Evolutionary conservation across 2,113 vertebrate genomes (phyloP), one percentile per base, ranked within the genome.

Genomic region (Equus quagga): DNA sequence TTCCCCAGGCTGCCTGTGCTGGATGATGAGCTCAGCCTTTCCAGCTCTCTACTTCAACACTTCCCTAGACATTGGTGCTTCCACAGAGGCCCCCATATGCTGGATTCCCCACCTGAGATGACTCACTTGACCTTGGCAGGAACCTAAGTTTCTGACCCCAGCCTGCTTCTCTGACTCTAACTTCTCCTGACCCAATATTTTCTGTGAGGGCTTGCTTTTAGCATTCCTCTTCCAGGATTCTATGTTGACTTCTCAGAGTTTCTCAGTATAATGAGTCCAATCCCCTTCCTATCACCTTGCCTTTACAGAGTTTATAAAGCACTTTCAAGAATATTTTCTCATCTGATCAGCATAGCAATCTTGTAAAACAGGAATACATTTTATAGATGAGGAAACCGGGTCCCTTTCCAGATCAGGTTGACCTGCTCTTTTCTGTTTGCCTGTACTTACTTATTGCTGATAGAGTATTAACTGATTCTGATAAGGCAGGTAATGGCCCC

Each of bases 401-500:
- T 85, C 21, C 56, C 58, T 93, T 56, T 95, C 94, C 95, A 91
- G 28, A 91, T 80, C 65, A 69, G 46, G 70, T 78, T 89, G 72
- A 86, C 19, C 73, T 76, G 23, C 11, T 96, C 58, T 62, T 91
- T 96, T 94, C 88, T 89, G 60, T 94, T 94, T 96, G 54, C 65
- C 62, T 81, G 21, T 64, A 89, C 64, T 80, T 86, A 96, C 91
- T 91, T 94, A 96, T 95, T 92, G 49, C 41, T 83, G 96, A 94
- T 62, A 94, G 85, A 88, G 94, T 69, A 62, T 62, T 93, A 97
- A 95, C 62, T 83, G 80, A 94, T 72, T 86, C 81, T 96, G 54
- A 95, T 73, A 90, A 94, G 33, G 54, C 84, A 91, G 31, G 28
- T 94, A 91, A 96, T 97, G 36, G 64, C 12, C 15, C 60, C 33